phyloP scores from a whole-genome alignment of 2,888 invertebrate genomes.

The Mesorhabditis spiculigera region DNA sequence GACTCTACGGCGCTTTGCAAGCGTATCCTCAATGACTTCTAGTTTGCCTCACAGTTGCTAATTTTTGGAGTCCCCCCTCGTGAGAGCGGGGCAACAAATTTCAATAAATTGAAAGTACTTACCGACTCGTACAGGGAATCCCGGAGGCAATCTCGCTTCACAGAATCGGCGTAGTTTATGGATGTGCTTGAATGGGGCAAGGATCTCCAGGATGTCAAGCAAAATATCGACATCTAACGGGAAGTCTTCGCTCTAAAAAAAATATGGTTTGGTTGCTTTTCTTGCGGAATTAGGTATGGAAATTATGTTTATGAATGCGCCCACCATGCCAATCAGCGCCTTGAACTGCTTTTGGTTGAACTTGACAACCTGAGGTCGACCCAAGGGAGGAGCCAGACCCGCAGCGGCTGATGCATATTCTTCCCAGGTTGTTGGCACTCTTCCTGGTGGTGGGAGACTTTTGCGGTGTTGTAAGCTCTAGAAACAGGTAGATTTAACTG shows the following conservation, averaged over 20 bases:
- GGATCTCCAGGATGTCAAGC: slow-evolving; percentile 92
- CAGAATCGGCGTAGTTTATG: slow-evolving; percentile 92
- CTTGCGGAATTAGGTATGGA: too few relatives aligned
- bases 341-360: slow-evolving; percentile 87
- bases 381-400: slow-evolving; percentile 74
- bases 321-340: slow-evolving; percentile 92
- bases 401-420: slow-evolving; percentile 73
- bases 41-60: too few relatives aligned
- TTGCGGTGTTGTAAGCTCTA: slow-evolving; percentile 69
- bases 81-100: too few relatives aligned
- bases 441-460: slow-evolving; percentile 82
- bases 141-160: slow-evolving; percentile 86
- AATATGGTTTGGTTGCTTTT: not conserved
- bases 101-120: slow-evolving; percentile 27
- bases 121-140: slow-evolving; percentile 93
- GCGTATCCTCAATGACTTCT: too few relatives aligned
- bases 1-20: too few relatives aligned
- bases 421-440: slow-evolving; percentile 77
- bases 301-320: too few relatives aligned
- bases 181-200: slow-evolving; percentile 96
- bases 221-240: slow-evolving; percentile 85
- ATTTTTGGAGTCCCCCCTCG: too few relatives aligned
- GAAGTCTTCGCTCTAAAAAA: slow-evolving; percentile 83
- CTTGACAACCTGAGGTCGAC: slow-evolving; percentile 82
- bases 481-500: too few relatives aligned